Conservation (phyloP, 2,797 vertebrate species). For the Podarcis siculus region DNA sequence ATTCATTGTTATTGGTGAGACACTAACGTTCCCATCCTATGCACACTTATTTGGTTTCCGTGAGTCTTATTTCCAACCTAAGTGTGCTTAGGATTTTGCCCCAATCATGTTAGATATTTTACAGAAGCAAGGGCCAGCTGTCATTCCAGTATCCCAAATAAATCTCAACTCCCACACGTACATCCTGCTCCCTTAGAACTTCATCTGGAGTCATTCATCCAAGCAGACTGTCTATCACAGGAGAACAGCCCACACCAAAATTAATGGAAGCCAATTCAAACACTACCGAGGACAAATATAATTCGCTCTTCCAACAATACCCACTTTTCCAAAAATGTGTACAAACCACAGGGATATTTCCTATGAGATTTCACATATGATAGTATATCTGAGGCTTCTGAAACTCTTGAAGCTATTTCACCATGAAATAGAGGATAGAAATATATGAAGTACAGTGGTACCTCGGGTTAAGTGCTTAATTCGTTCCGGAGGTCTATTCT, state of each 20-base stretch:
- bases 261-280: neutral
- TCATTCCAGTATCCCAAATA: neutral
- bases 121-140: neutral
- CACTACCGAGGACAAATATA: neutral
- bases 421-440: neutral
- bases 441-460: neutral
- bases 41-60: neutral
- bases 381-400: neutral
- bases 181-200: accelerated
- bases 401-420: neutral
- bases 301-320: neutral
- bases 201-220: neutral
- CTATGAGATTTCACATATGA: accelerated
- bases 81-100: neutral
- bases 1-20: neutral
- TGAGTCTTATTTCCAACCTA: neutral
- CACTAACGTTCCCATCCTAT: neutral
- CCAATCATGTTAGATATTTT: neutral
- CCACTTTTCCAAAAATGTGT: accelerated
- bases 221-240: neutral
- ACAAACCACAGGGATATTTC: neutral
- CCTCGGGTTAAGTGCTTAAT: too few species aligned
- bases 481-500: too few species aligned
- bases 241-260: neutral
- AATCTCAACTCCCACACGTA: neutral